phyloP scores from a whole-genome alignment of 2,797 vertebrate species.

The Neoniphon sammara region DNA sequence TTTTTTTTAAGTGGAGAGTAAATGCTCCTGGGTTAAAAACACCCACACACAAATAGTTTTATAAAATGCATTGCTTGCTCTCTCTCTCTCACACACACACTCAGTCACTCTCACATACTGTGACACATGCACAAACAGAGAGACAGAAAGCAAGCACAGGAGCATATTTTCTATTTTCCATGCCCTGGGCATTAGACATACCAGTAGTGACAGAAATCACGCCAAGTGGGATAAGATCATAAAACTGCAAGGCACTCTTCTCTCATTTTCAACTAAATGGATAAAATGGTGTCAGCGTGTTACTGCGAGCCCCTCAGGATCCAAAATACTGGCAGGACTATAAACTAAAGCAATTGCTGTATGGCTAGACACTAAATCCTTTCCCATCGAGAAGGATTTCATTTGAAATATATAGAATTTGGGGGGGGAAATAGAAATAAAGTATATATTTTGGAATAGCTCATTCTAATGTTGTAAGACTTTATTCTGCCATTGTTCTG shows the following conservation, averaged over 20 bases:
- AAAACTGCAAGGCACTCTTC: conserved; percentile 82
- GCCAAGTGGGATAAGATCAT: conserved; percentile 83
- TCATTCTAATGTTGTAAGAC: no score
- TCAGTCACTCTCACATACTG: conserved; percentile 12
- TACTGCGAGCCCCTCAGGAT: conserved; percentile 77
- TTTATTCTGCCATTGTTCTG: background rate
- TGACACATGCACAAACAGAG: conserved; percentile 27
- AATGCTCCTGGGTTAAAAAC: conserved; percentile 56
- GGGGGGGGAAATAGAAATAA: conserved; percentile 32
- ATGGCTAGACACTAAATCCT: conserved; percentile 61
- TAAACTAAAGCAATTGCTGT: conserved; percentile 72
- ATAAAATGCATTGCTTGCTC: conserved; percentile 11
- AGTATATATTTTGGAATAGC: conserved; percentile 4
- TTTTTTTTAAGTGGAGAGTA: conserved; percentile 46
- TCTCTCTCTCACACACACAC: background rate
- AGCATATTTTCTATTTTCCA: conserved; percentile 73
- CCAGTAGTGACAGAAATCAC: conserved; percentile 78
- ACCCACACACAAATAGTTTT: conserved; percentile 68
- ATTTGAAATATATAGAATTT: conserved; percentile 46
- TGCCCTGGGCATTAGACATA: conserved; percentile 78
- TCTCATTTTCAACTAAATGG: conserved; percentile 83
- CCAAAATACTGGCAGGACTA: conserved; percentile 72
- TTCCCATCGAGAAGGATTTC: conserved; percentile 55
- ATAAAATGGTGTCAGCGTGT: conserved; percentile 83
- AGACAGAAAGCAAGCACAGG: conserved; percentile 36